These are phyloP conservation scores for Sinocyclocheilus maitianheensis DNA, from an alignment of 2,113 vertebrate genomes.

Conservation along the genomic window DNA sequence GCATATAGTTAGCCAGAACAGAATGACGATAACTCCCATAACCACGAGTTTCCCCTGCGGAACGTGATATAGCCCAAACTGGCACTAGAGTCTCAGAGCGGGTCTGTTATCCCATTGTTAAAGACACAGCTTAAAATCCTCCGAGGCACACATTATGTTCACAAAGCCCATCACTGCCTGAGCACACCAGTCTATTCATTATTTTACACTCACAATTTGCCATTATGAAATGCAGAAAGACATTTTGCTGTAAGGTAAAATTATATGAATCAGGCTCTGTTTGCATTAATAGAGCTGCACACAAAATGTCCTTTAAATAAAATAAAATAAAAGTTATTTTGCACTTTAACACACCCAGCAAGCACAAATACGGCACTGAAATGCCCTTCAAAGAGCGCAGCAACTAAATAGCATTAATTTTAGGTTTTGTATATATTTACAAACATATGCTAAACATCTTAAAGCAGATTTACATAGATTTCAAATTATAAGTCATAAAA, in stretches of 20 bases:
- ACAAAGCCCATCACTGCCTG: conserved; percentile 23
- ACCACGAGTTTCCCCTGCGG: neutral
- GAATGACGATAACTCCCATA: conserved; percentile 10
- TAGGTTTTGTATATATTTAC: neutral
- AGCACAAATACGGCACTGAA: neutral
- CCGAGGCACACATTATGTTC: conserved; percentile 29
- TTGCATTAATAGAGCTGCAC: conserved; percentile 11
- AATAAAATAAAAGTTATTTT: conserved; percentile 12
- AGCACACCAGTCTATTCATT: conserved; percentile 14
- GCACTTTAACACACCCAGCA: neutral
- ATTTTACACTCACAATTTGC: conserved; percentile 31
- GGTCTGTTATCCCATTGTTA: conserved; percentile 32
- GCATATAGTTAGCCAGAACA: conserved; percentile 17
- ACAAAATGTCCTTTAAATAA: conserved; percentile 18
- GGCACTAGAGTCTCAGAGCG: neutral
- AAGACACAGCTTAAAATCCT: conserved; percentile 22
- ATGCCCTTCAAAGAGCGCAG: neutral
- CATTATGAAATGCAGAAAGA: conserved; percentile 22
- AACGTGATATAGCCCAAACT: neutral
- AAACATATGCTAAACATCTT: neutral
- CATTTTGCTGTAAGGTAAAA: neutral
- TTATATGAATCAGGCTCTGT: neutral
- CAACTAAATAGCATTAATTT: neutral
- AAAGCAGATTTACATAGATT: neutral
- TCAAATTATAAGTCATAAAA: neutral